Percentiles rank a stretch among this genome's conserved stretches.
Conservation (phyloP, 2,888 invertebrate genomes). For the Notodonta dromedarius region DNA sequence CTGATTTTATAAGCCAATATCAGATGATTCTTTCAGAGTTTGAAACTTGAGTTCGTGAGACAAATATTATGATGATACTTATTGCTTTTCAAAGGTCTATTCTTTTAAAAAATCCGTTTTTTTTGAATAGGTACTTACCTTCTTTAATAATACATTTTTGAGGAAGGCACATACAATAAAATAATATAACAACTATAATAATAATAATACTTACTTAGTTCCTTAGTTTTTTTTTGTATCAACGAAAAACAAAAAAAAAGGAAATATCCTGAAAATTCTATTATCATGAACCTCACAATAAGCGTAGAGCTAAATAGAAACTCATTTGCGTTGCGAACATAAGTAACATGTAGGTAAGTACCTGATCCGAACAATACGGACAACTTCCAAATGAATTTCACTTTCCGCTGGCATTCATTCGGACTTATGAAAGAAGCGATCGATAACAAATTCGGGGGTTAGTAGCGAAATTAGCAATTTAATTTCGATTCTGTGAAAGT, state of each 20-base stretch:
- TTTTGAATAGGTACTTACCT: too few species aligned
- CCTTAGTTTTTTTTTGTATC: too few species aligned
- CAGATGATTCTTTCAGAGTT: conserved; percentile 47
- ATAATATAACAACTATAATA: too few species aligned
- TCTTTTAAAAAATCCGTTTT: too few species aligned
- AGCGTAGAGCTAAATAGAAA: conserved; percentile 16
- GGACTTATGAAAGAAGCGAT: conserved; percentile 53
- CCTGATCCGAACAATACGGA: conserved; percentile 39
- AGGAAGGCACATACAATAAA: too few species aligned
- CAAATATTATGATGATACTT: conserved; percentile 35
- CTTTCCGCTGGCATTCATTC: conserved; percentile 42
- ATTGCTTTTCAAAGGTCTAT: conserved; percentile 15
- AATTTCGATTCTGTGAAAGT: conserved; percentile 69
- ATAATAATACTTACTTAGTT: too few species aligned
- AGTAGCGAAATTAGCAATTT: conserved; percentile 73
- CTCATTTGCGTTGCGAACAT: conserved; percentile 37
- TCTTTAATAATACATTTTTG: too few species aligned
- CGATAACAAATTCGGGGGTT: conserved; percentile 64
- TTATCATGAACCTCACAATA: not conserved
- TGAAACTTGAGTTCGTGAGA: conserved; percentile 17
- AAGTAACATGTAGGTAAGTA: conserved; percentile 36
- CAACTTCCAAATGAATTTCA: conserved; percentile 58
- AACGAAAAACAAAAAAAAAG: not conserved
- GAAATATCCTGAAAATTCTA: not conserved
- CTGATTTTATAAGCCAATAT: conserved; percentile 56